Evolutionary conservation across 1,140 invertebrate genomes (phyloP), one percentile per base, ranked within the genome.

Genomic region (Cotesia vestalis): DNA sequence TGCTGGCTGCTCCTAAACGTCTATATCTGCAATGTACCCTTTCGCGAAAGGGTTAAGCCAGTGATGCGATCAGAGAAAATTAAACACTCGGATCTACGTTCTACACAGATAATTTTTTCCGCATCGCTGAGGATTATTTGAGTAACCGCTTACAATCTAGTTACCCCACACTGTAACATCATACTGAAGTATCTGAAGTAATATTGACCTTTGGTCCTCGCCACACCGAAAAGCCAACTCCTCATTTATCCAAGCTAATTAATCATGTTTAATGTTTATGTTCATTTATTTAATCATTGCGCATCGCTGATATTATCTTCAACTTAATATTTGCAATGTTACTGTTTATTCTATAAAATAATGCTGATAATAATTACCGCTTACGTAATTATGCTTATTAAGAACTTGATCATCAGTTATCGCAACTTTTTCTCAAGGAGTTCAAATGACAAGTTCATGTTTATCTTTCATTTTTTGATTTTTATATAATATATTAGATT

Each of bases 221-320:
- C 27, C 76, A 53, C 70, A 57, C 71, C 38, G 61, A 36, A 63
- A 64, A 62, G 69, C 78, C 74, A 73, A 75, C 78, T 46, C 74
- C 71, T 59, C 73, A 76, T 75, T 77, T 76, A 77, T 74, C 74
- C 77, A 76, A 81, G 76, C 78, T 78, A 85, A 85, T 85, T 85
- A 85, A 85, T 79, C 81, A 85, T 85, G 83, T 85, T 85, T 85
- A 76, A 85, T 85, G 83, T 85, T 85, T 85, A 76, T 78, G 74
- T 78, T 35, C 51, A 66, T 59, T 46, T 46, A 46, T 46, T 46
- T 46, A 46, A 46, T 27, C 27, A 27, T 46, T 46, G 6, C 40
- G 40, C 40, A 46, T 46, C 40, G 11, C 40, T 46, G 40, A 46
- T 46, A 46, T 8, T 11, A 46, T 6, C 40, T 46, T 8, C 11